Conservation (phyloP, 2,888 invertebrate species). For the Mimas tiliae region DNA sequence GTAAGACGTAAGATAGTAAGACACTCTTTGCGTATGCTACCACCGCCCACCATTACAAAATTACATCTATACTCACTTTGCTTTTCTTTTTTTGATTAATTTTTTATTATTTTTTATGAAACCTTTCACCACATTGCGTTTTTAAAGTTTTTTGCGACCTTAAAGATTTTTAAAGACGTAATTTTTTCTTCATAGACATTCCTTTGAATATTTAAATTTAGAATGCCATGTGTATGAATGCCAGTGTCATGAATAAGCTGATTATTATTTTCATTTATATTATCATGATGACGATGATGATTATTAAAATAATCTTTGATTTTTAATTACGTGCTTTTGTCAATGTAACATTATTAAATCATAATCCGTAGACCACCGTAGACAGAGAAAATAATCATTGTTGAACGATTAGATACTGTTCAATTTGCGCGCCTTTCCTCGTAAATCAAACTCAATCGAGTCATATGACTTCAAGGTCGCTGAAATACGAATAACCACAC, state of each 20-base stretch:
- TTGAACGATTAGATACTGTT: neutral
- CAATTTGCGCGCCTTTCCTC: neutral
- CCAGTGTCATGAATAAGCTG: neutral
- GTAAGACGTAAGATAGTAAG: too few species aligned
- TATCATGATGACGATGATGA: too few species aligned
- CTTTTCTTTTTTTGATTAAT: neutral
- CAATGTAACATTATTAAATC: too few species aligned
- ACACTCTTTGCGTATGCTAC: too few species aligned
- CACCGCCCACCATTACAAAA: neutral
- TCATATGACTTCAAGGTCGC: constrained; percentile 23
- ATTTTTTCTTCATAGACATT: too few species aligned
- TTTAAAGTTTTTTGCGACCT: constrained; percentile 1
- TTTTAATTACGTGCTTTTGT: neutral
- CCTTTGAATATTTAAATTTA: neutral
- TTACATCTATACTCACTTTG: neutral
- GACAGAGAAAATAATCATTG: too few species aligned
- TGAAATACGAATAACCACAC: neutral
- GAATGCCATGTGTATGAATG: neutral
- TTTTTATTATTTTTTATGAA: constrained; percentile 16
- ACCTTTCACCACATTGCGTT: constrained; percentile 10
- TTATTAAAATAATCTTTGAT: neutral
- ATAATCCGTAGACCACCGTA: too few species aligned
- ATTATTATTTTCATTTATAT: too few species aligned
- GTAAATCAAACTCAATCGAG: neutral
- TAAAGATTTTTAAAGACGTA: constrained; percentile 1